Percentiles rank a stretch among this genome's conserved stretches.
phyloP scores from a whole-genome alignment of 2,888 invertebrate genomes.

The Hemaris fuciformis region DNA sequence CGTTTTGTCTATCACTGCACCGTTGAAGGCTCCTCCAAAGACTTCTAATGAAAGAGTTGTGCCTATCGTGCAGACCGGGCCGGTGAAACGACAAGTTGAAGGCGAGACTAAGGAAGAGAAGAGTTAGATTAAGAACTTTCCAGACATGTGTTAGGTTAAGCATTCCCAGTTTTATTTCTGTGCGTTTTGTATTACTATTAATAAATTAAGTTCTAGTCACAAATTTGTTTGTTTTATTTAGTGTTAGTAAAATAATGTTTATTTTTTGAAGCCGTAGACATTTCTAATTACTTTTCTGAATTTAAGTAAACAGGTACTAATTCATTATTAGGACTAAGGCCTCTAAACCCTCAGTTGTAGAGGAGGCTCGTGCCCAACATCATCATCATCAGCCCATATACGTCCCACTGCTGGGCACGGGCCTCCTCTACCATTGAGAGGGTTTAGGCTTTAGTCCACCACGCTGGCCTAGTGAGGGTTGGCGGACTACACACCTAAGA shows the following conservation, averaged over 20 bases:
- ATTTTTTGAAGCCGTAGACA: too few relatives aligned
- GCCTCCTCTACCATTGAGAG: too few relatives aligned
- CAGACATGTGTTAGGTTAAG: not conserved
- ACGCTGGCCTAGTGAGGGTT: too few relatives aligned
- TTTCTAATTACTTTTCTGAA: too few relatives aligned
- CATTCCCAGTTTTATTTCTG: not conserved
- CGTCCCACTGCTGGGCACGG: too few relatives aligned
- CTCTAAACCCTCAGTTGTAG: too few relatives aligned
- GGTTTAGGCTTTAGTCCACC: too few relatives aligned
- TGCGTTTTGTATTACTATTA: not conserved
- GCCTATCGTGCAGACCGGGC: conserved; percentile 85
- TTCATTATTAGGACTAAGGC: too few relatives aligned
- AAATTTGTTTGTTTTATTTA: not conserved
- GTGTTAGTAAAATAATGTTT: not conserved
- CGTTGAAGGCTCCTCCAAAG: conserved; percentile 70
- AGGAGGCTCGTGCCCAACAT: too few relatives aligned
- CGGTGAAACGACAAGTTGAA: conserved; percentile 70
- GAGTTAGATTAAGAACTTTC: conserved; percentile 6
- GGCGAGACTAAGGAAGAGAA: conserved; percentile 19
- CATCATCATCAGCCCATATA: too few relatives aligned
- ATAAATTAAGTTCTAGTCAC: not conserved
- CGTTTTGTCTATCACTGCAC: conserved; percentile 85
- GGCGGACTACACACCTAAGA: too few relatives aligned
- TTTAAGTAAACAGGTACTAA: too few relatives aligned
- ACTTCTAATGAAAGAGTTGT: conserved; percentile 82